Conservation (phyloP, 2,113 vertebrate species). For the Mixornis gularis region DNA sequence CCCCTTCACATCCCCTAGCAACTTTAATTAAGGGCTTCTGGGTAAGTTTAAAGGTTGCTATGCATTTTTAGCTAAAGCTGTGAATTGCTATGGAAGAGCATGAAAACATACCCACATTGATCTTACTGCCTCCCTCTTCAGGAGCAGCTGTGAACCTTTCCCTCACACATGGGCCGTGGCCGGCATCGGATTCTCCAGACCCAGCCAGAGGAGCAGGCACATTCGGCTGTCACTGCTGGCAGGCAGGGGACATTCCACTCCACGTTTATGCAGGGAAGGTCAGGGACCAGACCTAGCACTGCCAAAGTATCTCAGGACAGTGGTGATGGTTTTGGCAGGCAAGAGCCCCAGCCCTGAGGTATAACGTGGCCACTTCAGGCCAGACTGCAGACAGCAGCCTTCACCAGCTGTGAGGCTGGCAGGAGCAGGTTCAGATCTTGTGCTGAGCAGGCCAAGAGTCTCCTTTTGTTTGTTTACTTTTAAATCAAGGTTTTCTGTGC, state of each 20-base stretch:
- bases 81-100: background rate
- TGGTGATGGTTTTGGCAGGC: background rate
- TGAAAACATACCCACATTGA: background rate
- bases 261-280: rapidly evolving
- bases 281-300: too few species aligned
- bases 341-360: background rate
- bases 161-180: rapidly evolving
- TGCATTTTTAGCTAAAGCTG: constrained; percentile 10
- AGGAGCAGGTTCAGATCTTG: background rate
- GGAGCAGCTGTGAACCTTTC: rapidly evolving
- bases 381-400: background rate
- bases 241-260: background rate
- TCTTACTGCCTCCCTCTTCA: background rate
- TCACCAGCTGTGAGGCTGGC: background rate
- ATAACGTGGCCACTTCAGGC: rapidly evolving
- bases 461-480: background rate
- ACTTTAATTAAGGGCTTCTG: constrained; percentile 25
- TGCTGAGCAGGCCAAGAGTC: background rate
- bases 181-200: background rate
- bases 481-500: background rate
- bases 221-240: background rate
- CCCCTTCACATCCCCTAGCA: background rate
- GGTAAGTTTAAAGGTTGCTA: background rate
- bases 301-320: background rate
- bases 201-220: background rate